These are phyloP conservation scores for Archivesica marissinica DNA, from an alignment of 1,140 invertebrate genomes.

Conservation along the genomic window DNA sequence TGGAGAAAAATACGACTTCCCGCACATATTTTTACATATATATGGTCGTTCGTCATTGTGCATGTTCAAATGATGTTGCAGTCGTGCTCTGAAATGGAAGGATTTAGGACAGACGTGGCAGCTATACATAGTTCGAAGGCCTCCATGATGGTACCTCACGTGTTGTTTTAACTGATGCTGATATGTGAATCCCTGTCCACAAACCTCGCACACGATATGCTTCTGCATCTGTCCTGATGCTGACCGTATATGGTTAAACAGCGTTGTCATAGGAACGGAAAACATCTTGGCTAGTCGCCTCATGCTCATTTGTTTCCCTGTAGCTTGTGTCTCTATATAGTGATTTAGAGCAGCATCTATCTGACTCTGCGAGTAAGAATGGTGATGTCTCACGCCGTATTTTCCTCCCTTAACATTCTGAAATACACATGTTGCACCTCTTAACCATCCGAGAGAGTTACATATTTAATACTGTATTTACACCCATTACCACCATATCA, in stretches of 20 bases:
- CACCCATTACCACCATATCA: too few relatives aligned
- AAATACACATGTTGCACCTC: constrained; percentile 9
- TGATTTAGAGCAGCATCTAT: not conserved
- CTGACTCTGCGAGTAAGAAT: not conserved
- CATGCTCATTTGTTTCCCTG: not conserved
- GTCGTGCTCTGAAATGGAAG: not conserved
- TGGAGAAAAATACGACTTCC: not conserved
- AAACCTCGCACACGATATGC: not conserved
- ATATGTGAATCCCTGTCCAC: not conserved
- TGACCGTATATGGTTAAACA: not conserved
- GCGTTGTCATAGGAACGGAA: constrained; percentile 4
- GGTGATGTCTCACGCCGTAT: not conserved
- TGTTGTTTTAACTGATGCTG: not conserved
- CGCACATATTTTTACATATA: constrained; percentile 7
- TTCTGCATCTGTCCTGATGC: not conserved
- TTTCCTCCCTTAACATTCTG: not conserved
- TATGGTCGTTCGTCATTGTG: not conserved
- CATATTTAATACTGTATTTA: too few relatives aligned
- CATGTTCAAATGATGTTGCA: not conserved
- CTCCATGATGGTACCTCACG: not conserved
- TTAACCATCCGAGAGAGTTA: too few relatives aligned
- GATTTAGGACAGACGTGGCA: not conserved
- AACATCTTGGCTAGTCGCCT: not conserved
- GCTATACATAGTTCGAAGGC: not conserved
- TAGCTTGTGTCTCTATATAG: not conserved